These are phyloP conservation scores for Napeogenes inachia DNA, from an alignment of 2,888 invertebrate species.

Conservation along the genomic window DNA sequence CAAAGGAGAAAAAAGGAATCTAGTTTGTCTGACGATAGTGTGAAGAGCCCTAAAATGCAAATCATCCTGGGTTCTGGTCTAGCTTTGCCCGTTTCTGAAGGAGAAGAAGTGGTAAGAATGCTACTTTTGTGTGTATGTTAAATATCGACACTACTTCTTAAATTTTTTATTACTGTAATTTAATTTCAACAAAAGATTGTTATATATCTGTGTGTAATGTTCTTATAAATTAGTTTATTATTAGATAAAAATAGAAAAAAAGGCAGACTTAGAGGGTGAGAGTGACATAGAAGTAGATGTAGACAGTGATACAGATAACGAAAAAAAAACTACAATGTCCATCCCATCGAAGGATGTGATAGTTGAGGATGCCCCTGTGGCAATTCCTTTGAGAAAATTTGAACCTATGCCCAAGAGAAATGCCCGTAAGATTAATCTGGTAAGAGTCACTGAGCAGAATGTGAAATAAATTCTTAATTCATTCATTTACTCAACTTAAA, in stretches of 20 bases:
- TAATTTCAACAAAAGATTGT: no score
- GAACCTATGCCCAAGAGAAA: constrained; percentile 69
- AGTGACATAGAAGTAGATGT: constrained; percentile 80
- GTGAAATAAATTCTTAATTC: no score
- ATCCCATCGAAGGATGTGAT: constrained; percentile 11
- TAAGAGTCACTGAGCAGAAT: constrained; percentile 36
- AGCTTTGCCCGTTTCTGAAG: constrained; percentile 76
- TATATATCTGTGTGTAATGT: neutral
- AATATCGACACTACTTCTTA: neutral
- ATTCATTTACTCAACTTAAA: no score
- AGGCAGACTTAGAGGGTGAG: constrained; percentile 66
- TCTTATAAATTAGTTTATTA: constrained; percentile 20
- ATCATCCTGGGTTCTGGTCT: constrained; percentile 74
- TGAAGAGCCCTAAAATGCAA: constrained; percentile 67
- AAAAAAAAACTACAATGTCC: constrained; percentile 29
- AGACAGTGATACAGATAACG: constrained; percentile 75
- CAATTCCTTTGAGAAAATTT: constrained; percentile 56
- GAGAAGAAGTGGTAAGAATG: constrained; percentile 76
- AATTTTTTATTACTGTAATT: no score
- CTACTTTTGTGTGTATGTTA: neutral
- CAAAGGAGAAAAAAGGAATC: constrained; percentile 56
- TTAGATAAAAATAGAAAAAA: constrained; percentile 73
- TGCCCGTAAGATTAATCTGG: constrained; percentile 75
- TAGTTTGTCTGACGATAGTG: constrained; percentile 56
- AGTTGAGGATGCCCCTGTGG: constrained; percentile 47